Conservation (phyloP, 2,888 invertebrate genomes). For the Malachius bipustulatus region DNA sequence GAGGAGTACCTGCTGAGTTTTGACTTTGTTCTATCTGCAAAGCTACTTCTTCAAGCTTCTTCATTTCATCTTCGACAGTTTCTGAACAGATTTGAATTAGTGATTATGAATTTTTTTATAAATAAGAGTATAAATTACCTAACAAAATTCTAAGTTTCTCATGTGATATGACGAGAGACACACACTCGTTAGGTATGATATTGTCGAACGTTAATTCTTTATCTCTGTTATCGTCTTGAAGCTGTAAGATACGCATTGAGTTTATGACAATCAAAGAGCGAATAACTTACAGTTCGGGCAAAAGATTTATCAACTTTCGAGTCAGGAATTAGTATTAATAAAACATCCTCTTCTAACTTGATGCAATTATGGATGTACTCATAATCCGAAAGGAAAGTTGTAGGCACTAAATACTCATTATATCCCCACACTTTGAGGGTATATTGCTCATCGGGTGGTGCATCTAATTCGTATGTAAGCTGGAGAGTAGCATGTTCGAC, state of each 20-base stretch:
- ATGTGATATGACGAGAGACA: constrained; percentile 57
- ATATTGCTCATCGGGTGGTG: constrained; percentile 39
- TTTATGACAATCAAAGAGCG: too few relatives aligned
- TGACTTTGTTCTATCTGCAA: constrained; percentile 37
- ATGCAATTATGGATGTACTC: constrained; percentile 90
- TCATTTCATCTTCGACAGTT: constrained; percentile 71
- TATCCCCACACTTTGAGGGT: constrained; percentile 71
- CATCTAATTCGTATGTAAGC: constrained; percentile 70
- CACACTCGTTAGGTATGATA: constrained; percentile 62
- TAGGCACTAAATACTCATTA: constrained; percentile 77
- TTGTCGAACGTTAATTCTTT: constrained; percentile 65
- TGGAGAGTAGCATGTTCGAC: constrained; percentile 79
- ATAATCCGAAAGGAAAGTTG: constrained; percentile 75
- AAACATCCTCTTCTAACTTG: constrained; percentile 81
- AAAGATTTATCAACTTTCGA: constrained; percentile 55
- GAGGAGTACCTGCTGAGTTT: constrained; percentile 31
- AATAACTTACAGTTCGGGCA: constrained; percentile 62
- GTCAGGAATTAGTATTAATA: constrained; percentile 53
- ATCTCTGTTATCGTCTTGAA: constrained; percentile 69
- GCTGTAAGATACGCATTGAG: constrained; percentile 37
- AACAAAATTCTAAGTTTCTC: constrained; percentile 76
- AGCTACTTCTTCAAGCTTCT: constrained; percentile 57
- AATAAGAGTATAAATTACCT: constrained; percentile 41
- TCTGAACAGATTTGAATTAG: constrained; percentile 38
- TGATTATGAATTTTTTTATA: constrained; percentile 5